phyloP scores from a whole-genome alignment of 2,888 invertebrate genomes.

The Cheilosia impressa region DNA sequence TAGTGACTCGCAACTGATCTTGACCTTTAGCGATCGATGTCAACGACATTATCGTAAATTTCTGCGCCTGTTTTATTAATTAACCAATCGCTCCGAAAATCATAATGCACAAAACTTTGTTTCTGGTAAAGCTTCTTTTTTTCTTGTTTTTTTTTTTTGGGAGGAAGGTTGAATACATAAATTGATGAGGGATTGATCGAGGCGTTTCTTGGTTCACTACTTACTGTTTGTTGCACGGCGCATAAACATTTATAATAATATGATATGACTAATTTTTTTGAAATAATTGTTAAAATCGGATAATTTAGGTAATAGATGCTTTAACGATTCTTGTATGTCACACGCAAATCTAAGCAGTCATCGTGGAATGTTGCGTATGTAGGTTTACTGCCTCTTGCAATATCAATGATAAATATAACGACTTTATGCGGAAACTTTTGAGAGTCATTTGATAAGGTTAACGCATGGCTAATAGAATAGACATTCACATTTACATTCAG shows the following conservation, averaged over 20 bases:
- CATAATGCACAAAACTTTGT: slow-evolving; percentile 31
- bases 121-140: slow-evolving; percentile 48
- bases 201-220: slow-evolving; percentile 32
- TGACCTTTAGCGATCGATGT: slow-evolving; percentile 67
- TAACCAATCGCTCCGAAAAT: slow-evolving; percentile 33
- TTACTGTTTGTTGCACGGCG: background rate
- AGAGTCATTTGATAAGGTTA: slow-evolving; percentile 14
- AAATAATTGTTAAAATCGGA: slow-evolving; percentile 38
- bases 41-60: slow-evolving; percentile 61
- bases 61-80: slow-evolving; percentile 48
- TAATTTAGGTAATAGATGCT: slow-evolving; percentile 8
- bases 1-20: slow-evolving; percentile 53
- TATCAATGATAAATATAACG: slow-evolving; percentile 19
- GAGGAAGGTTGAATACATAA: slow-evolving; percentile 45
- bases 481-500: background rate
- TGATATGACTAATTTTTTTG: slow-evolving; percentile 33
- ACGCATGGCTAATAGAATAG: background rate
- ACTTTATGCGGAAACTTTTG: slow-evolving; percentile 53
- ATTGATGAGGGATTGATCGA: slow-evolving; percentile 23
- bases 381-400: slow-evolving; percentile 48
- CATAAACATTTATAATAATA: slow-evolving; percentile 7
- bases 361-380: slow-evolving; percentile 45
- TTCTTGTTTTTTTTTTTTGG: background rate
- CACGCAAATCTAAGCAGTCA: slow-evolving; percentile 14
- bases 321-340: slow-evolving; percentile 28